Evolutionary conservation across 2,113 vertebrate species (phyloP), one percentile per base, ranked within the genome.

Genomic region (Sula dactylatra): DNA sequence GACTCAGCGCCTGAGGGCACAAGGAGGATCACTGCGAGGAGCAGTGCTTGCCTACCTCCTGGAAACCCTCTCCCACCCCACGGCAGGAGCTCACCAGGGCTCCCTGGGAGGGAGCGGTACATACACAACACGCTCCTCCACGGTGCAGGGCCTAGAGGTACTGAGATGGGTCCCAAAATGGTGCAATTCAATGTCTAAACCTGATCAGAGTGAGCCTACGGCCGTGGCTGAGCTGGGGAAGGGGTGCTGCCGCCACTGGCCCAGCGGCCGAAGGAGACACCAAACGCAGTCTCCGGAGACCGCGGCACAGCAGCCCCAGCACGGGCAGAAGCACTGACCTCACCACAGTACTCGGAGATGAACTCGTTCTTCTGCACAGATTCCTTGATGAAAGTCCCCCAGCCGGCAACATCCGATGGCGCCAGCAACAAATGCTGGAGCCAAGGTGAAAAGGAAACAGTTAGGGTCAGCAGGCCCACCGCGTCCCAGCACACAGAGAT

Each of bases 341-440:
- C 99, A 45, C 99, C 99, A 4, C 99, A 99, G 96, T 99, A 99
- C 76, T 99, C 99, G 0, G 99, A 99, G 97, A 99, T 99, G 96
- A 99, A 99, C 97, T 99, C 99, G 2, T 99, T 99, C 98, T 99
- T 99, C 98, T 99, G 99, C 94, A 99, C 99, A 2, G 99, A 97
- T 88, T 99, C 99, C 97, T 99, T 99, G 98, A 99, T 99, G 98
- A 99, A 99, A 16, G 99, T 99, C 52, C 99, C 99, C 99, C 99
- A 99, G 56, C 99, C 99, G 3, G 99, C 99, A 3, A 99, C 99
- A 44, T 99, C 99, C 2, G 99, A 99, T 0, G 99, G 99, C 32
- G 99, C 99, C 98, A 99, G 96, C 79, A 99, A 94, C 93, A 99
- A 98, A 95, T 99, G 99, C 99, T 99, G 74, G 76, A 74, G 95